Evolutionary conservation across 1,140 invertebrate species (phyloP).

Genomic region (Tetranychus cinnabarinus): DNA sequence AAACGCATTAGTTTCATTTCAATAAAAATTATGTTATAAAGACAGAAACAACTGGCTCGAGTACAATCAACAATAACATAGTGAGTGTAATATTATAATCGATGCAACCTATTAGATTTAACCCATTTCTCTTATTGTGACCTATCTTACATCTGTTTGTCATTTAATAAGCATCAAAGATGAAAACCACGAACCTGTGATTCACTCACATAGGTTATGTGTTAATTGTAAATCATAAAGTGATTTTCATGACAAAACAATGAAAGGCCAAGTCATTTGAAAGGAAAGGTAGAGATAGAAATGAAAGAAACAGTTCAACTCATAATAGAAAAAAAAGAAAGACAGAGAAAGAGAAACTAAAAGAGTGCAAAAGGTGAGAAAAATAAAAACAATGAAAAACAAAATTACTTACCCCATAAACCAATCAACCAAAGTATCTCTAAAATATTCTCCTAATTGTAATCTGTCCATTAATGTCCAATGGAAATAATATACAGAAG

Average conservation of each 20-base stretch:
- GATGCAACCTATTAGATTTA: neutral
- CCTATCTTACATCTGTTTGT: no score
- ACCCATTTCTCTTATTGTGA: no score
- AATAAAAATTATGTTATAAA: neutral
- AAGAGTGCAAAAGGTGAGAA: neutral
- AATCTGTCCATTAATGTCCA: neutral
- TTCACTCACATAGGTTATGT: neutral
- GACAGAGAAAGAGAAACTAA: neutral
- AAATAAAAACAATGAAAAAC: neutral
- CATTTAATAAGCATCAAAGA: no score
- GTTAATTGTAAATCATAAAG: neutral
- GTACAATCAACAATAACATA: neutral
- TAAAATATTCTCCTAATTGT: neutral
- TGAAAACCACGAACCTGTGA: no score
- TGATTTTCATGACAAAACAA: neutral
- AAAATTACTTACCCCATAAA: neutral
- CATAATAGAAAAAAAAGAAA: neutral
- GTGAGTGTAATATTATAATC: neutral
- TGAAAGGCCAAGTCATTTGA: neutral
- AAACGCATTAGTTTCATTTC: neutral
- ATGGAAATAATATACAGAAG: no score
- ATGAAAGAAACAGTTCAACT: neutral
- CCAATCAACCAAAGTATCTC: neutral
- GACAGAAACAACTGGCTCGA: no score
- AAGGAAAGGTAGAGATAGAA: neutral